A percentile compares a stretch with the other conserved stretches of the same genome.
Evolutionary conservation across 2,113 vertebrate species (phyloP).

Genomic region (Bucco capensis): DNA sequence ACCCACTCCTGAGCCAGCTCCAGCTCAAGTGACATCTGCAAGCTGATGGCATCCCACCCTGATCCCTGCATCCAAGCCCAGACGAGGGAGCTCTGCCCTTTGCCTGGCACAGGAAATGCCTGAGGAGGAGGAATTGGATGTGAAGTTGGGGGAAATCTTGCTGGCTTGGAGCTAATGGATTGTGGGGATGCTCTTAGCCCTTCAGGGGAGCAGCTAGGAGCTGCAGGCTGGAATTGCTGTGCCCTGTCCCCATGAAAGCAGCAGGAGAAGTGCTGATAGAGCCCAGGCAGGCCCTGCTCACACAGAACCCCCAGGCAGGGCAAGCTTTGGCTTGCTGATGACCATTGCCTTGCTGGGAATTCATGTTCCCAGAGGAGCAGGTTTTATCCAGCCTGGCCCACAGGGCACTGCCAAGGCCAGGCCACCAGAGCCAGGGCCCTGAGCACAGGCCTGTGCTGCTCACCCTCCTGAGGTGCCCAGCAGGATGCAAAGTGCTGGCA

Average conservation of each 20-base stretch:
- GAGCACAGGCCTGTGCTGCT: rapidly evolving
- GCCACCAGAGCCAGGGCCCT: background rate
- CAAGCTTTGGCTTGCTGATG: background rate
- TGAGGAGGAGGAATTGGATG: background rate
- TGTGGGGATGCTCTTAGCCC: too few species aligned
- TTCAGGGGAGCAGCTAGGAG: background rate
- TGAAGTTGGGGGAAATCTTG: background rate
- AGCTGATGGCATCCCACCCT: background rate
- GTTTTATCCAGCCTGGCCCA: background rate
- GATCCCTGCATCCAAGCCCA: background rate
- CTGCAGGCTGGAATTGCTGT: slow-evolving; percentile 40
- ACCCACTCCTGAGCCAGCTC: slow-evolving; percentile 48
- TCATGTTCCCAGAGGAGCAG: background rate
- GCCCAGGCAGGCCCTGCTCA: background rate
- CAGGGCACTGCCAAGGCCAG: background rate
- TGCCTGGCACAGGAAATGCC: background rate
- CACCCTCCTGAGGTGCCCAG: background rate
- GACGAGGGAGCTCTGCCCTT: too few species aligned
- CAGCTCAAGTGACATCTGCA: slow-evolving; percentile 7
- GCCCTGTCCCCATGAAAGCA: slow-evolving; percentile 37
- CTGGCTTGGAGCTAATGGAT: background rate
- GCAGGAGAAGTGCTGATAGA: too few species aligned
- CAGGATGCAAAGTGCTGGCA: background rate
- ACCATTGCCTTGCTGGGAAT: background rate
- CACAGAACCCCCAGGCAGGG: background rate